phyloP scores from a whole-genome alignment of 2,888 invertebrate species.

The Caenorhabditis sp. region DNA sequence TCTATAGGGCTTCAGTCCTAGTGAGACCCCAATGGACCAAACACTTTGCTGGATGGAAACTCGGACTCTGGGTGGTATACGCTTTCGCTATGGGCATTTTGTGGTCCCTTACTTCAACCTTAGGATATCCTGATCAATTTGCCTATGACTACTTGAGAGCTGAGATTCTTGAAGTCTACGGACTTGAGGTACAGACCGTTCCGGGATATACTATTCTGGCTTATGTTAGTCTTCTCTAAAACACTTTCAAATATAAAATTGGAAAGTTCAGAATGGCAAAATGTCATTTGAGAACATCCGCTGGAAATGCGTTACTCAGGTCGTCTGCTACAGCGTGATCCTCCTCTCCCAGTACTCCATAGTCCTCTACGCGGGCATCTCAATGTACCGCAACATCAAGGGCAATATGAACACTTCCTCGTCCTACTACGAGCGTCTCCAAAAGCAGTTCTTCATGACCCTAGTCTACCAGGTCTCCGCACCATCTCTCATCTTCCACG shows the following conservation, averaged over 20 bases:
- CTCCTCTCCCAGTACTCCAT: constrained; percentile 22
- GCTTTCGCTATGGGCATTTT: neutral
- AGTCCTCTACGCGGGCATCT: constrained; percentile 21
- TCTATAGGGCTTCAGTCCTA: constrained; percentile 10
- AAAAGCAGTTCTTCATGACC: constrained; percentile 36
- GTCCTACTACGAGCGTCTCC: constrained; percentile 21
- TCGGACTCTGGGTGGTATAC: constrained; percentile 3
- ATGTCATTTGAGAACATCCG: neutral
- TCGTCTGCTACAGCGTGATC: neutral
- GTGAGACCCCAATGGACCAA: neutral
- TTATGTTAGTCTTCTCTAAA: too few species aligned
- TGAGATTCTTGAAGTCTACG: constrained; percentile 19
- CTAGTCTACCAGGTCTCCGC: constrained; percentile 25
- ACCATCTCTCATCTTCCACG: constrained; percentile 34
- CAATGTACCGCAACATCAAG: constrained; percentile 21
- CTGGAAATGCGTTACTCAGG: neutral
- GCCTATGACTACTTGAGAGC: constrained; percentile 10
- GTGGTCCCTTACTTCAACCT: constrained; percentile 4
- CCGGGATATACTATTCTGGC: constrained; percentile 18
- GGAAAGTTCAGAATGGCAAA: too few species aligned
- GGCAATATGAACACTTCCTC: constrained; percentile 24
- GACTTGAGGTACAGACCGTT: constrained; percentile 13
- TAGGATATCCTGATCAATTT: neutral
- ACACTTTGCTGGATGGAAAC: constrained; percentile 15
- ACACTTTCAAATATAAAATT: too few species aligned